Base-by-base conservation (phyloP, 2,113 vertebrate genomes). In the Phylloscopus trochilus region DNA sequence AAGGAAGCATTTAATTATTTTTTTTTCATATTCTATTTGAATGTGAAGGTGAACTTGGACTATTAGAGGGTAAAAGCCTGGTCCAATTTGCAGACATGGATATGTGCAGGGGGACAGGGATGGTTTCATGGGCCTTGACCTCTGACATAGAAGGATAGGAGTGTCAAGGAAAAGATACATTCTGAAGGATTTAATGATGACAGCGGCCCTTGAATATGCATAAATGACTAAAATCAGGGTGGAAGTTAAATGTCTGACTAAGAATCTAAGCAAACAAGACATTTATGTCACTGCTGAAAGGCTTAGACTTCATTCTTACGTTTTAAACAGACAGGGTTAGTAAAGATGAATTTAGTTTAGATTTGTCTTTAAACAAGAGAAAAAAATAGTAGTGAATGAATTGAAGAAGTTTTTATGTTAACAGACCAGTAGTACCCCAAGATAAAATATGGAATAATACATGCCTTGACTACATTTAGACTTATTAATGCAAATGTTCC, bases 161-260 rank as follows among this genome's bases (percentile, higher is more conserved):
- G 8, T 46, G 43, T 70, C 59, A 83, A 80, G 35, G 44, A 62
- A 95, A 89, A 30, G 21, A 80, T 69, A 76, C 1, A 51, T 87
- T 95, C 92, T 89, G 39, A 89, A 92, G 79, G 44, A 80, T 81
- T 80, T 91, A 88, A 88, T 86, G 85, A 83, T 83, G 72, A 74
- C 19, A 81, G 79, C 81, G 70, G 31, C 10, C 59, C 47, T 95
- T 60, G 75, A 90, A 88, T 92, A 81, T 88, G 55, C 75, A 60
- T 64, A 80, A 80, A 55, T 60, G 16, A 83, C 87, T 93, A 85
- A 94, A 88, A 88, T 82, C 79, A 74, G 47, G 6, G 35, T 88
- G 43, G 24, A 90, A 93, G 46, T 86, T 90, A 93, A 94, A 90
- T 83, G 46, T 90, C 88, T 94, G 51, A 85, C 39, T 80, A 76